These are phyloP conservation scores for Dryocosmus kuriphilus DNA, from an alignment of 2,888 invertebrate genomes.

Conservation along the genomic window DNA sequence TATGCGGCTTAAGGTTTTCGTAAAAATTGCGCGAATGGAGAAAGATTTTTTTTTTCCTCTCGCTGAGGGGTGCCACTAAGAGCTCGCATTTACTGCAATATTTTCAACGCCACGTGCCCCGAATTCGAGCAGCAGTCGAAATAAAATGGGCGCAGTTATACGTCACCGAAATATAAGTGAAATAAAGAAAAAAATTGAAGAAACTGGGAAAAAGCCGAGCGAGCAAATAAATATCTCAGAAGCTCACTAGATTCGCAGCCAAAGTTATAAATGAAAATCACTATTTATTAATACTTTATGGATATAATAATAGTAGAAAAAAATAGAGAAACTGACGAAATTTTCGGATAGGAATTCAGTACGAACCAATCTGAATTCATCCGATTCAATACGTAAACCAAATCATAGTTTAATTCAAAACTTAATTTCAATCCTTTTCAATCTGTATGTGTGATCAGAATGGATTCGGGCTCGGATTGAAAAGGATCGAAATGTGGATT, in stretches of 20 bases:
- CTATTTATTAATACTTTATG: not conserved
- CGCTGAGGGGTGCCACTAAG: not conserved
- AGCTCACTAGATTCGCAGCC: not conserved
- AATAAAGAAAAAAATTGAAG: constrained; percentile 14
- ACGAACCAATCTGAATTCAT: no score
- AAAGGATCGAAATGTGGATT: no score
- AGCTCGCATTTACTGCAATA: constrained; percentile 32
- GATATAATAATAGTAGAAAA: not conserved
- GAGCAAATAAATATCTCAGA: constrained; percentile 1
- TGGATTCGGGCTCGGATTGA: no score
- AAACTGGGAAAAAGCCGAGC: constrained; percentile 34
- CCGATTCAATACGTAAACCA: no score
- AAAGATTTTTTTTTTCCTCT: constrained; percentile 7
- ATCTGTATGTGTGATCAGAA: no score
- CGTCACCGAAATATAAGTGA: constrained; percentile 31
- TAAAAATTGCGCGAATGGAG: constrained; percentile 4
- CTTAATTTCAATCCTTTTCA: no score
- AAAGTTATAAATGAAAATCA: not conserved
- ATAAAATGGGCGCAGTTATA: constrained; percentile 22
- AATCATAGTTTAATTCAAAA: no score
- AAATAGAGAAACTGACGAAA: no score
- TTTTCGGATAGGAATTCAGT: no score
- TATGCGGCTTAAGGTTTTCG: not conserved
- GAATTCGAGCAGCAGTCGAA: constrained; percentile 31
- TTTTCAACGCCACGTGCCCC: constrained; percentile 29